Evolutionary conservation across 2,888 invertebrate species (phyloP).

Genomic region (Venustoraphidia nigricollis): DNA sequence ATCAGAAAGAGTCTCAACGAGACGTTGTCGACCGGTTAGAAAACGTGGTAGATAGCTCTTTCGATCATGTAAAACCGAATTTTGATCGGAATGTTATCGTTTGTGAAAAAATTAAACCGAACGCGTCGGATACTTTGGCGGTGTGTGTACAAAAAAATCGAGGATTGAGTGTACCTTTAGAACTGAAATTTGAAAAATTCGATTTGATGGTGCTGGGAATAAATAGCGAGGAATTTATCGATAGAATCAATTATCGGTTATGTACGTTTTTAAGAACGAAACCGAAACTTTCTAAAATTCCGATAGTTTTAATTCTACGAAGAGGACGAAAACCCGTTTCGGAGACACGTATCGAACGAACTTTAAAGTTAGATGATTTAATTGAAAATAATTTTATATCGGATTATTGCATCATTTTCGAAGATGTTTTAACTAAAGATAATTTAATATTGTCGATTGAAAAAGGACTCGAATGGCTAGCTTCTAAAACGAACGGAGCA

Average conservation of each 20-base stretch:
- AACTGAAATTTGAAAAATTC: slow-evolving; percentile 18
- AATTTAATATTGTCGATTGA: slow-evolving; percentile 23
- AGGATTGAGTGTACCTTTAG: slow-evolving; percentile 14
- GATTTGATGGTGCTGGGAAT: slow-evolving; percentile 20
- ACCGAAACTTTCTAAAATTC: slow-evolving; percentile 21
- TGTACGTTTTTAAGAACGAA: slow-evolving; percentile 19
- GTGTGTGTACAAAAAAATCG: slow-evolving; percentile 23
- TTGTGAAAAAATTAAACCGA: slow-evolving; percentile 11
- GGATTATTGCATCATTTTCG: slow-evolving; percentile 25
- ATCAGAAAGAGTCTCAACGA: slow-evolving; percentile 27
- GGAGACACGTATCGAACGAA: slow-evolving; percentile 3
- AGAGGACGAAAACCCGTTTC: slow-evolving; percentile 12
- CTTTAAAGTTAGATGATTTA: slow-evolving; percentile 13
- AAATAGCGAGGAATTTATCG: slow-evolving; percentile 16
- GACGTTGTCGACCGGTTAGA: slow-evolving; percentile 30
- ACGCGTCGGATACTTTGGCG: slow-evolving; percentile 19
- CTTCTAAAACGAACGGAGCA: slow-evolving; percentile 31
- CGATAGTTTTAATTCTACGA: slow-evolving; percentile 19
- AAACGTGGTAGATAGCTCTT: slow-evolving; percentile 31
- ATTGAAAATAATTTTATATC: slow-evolving; percentile 16
- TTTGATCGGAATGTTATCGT: background rate
- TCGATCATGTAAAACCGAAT: slow-evolving; percentile 21
- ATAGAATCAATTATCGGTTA: slow-evolving; percentile 17
- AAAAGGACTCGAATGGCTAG: slow-evolving; percentile 33
- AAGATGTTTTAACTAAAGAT: slow-evolving; percentile 22